These are phyloP conservation scores for Agonopterix heracliana DNA, from an alignment of 2,888 invertebrate genomes.

Conservation along the genomic window DNA sequence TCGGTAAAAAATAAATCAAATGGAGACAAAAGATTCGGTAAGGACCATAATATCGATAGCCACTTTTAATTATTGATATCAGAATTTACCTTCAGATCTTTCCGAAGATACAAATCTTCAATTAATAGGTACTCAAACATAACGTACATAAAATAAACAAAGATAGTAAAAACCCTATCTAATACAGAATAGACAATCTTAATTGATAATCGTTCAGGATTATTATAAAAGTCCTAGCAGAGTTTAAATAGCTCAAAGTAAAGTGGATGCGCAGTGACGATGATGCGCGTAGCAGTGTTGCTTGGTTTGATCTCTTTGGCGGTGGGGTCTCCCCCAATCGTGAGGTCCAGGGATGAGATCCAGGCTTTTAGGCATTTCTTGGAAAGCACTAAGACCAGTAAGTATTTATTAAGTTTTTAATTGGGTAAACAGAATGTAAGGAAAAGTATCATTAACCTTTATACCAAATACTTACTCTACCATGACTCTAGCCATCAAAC, in stretches of 20 bases:
- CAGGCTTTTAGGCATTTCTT: constrained; percentile 50
- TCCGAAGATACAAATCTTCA: too few relatives aligned
- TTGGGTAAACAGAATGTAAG: too few relatives aligned
- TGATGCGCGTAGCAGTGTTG: constrained; percentile 36
- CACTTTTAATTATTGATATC: too few relatives aligned
- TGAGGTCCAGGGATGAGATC: constrained; percentile 45
- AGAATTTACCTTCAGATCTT: too few relatives aligned
- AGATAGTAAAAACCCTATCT: background rate
- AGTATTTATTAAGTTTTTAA: constrained; percentile 14
- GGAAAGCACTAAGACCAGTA: constrained; percentile 47
- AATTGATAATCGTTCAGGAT: background rate
- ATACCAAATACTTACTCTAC: too few relatives aligned
- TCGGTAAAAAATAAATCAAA: too few relatives aligned
- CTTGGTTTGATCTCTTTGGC: constrained; percentile 35
- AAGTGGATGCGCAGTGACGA: constrained; percentile 40
- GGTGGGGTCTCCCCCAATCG: constrained; percentile 37
- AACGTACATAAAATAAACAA: background rate
- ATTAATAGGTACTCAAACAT: background rate
- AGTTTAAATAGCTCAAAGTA: background rate
- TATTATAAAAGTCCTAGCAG: constrained; percentile 1
- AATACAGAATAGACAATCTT: background rate
- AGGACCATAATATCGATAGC: too few relatives aligned
- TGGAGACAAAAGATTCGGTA: too few relatives aligned
- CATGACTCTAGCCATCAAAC: too few relatives aligned
- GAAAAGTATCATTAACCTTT: too few relatives aligned